Evolutionary conservation across 2,113 vertebrate species (phyloP), one percentile per base, ranked within the genome.

Genomic region (Onychostoma macrolepis): DNA sequence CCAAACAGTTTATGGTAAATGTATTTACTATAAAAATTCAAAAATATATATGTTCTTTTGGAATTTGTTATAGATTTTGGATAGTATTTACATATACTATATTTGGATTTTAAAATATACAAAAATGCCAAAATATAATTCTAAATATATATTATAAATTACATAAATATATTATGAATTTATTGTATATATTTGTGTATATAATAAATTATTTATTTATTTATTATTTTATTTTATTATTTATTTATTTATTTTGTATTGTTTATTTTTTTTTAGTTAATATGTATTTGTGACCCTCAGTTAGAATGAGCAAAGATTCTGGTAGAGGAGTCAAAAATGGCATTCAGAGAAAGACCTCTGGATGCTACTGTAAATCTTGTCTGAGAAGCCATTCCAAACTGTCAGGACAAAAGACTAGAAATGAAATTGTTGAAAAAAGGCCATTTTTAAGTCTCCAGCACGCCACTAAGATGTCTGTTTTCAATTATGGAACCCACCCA

Each of bases 401-500:
- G 90, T 89, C 41, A 41, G 21, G 53, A 83, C 71, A 86, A 90
- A 91, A 91, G 72, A 88, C 79, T 86, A 30, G 81, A 90, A 84
- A 88, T 79, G 88, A 84, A 86, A 88, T 41, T 91, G 85, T 88
- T 86, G 48, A 89, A 91, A 93, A 91, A 88, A 85, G 85, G 87
- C 24, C 53, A 85, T 86, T 30, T 86, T 84, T 38, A 24, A n/a
- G 72, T 93, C 92, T 92, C 92, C 92, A 93, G 89, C 90, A 93
- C 91, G 88, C 86, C 21, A 87, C 84, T 17, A 81, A 89, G 77
- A 88, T 65, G 89, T 89, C 76, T 93, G 92, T 92, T 94, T 94
- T 90, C 89, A 91, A 93, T 95, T 93, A 93, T 75, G 36, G 90
- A 91, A 90, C 84, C 89, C 87, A 61, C 84, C 87, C 86, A 30